Evolutionary conservation across 1,140 invertebrate species (phyloP), one percentile per base, ranked within the genome.

Genomic region (Paraescarpia echinospica): DNA sequence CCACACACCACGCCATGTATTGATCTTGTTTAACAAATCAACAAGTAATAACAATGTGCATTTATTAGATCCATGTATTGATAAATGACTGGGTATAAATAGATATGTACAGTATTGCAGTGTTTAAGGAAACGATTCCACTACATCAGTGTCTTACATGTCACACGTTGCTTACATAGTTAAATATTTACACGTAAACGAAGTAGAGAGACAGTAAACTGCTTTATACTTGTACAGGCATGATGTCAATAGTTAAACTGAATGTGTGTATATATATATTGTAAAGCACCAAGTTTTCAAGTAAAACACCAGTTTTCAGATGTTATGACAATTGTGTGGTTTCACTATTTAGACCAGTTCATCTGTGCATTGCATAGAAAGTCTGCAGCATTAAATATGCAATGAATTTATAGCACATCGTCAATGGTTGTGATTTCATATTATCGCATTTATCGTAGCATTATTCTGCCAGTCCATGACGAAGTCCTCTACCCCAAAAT

Each of bases 211-310:
- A 77, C 22, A 22, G 59, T 77, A 77, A 77, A 77, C 59, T 77
- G 12, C 59, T 77, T 77, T 27, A 77, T 27, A 41, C 41, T 12
- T 41, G 41, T 41, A 31, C 27, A 77, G 59, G 59, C 59, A 27
- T 77, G 59, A 31, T 77, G 59, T 77, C 59, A 27, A 77, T 77
- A 27, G 22, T 77, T 77, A 6, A 77, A 27, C 22, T 18, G 22
- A 77, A 77, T 77, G 59, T 77, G 22, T 12, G 22, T 77, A 77
- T 77, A 22, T 12, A 22, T 22, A 77, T 22, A 27, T 27, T 77
- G 59, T 77, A 77, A 77, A 77, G 59, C 59, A 77, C 59, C 27
- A 77, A 77, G 59, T 77, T 77, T 77, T 77, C 59, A 77, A 77
- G 59, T 77, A 77, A 77, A 22, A 2, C 12, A 12, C 59, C 22